phyloP scores from a whole-genome alignment of 1,140 invertebrate genomes.

The Drosophila tristis region DNA sequence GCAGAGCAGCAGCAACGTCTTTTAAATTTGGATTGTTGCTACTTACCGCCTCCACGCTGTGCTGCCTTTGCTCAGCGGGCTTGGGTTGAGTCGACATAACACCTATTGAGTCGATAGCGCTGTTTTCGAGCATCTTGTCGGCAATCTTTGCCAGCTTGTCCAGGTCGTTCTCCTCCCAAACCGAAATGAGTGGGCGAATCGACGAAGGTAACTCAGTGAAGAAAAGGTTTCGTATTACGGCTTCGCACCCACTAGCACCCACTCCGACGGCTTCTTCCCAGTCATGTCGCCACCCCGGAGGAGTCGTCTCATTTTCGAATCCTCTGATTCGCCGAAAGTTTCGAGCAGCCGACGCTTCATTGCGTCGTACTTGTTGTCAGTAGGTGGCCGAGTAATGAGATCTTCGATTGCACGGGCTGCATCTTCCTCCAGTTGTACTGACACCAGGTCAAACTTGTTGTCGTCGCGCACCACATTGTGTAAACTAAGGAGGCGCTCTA shows the following conservation, averaged over 20 bases:
- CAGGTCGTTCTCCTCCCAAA: background rate
- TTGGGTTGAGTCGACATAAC: background rate
- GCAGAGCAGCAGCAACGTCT: background rate
- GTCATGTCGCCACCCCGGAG: background rate
- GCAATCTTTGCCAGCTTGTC: slow-evolving; percentile 8
- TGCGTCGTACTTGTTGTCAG: background rate
- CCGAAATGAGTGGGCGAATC: slow-evolving; percentile 1
- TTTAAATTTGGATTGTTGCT: background rate
- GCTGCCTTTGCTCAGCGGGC: too few relatives aligned
- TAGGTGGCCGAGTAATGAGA: too few relatives aligned
- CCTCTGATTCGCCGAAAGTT: too few relatives aligned
- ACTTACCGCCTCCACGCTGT: background rate
- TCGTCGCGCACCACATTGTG: background rate
- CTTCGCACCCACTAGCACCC: background rate
- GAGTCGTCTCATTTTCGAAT: background rate
- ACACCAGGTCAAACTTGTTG: too few relatives aligned
- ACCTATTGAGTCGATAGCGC: background rate
- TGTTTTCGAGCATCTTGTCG: slow-evolving; percentile 2
- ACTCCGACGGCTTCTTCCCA: background rate
- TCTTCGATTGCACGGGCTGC: too few relatives aligned
- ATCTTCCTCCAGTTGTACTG: too few relatives aligned
- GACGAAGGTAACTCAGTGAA: background rate
- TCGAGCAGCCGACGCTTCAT: too few relatives aligned
- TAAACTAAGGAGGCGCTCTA: background rate
- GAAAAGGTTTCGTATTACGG: background rate